Conservation (phyloP, 1,140 invertebrate genomes). For the Zaprionus camerounensis region DNA sequence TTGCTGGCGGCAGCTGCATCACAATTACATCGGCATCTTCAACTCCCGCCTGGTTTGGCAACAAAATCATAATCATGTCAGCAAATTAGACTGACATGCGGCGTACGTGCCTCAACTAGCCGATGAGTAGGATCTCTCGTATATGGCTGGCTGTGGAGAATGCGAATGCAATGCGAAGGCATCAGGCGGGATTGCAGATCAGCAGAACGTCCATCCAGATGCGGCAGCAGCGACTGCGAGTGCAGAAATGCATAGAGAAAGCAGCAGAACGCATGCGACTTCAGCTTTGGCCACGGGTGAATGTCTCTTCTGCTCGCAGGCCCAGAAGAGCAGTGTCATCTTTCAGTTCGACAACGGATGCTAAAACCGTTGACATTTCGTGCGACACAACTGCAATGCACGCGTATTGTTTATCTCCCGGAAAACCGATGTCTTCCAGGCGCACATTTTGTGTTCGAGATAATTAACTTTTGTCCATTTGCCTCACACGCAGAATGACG, state of each 20-base stretch:
- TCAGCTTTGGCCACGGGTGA: constrained; percentile 60
- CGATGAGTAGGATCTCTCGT: constrained; percentile 74
- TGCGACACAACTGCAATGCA: constrained; percentile 70
- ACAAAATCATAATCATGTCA: constrained; percentile 82
- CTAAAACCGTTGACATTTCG: constrained; percentile 74
- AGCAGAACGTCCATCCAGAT: constrained; percentile 24
- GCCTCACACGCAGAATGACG: constrained; percentile 59
- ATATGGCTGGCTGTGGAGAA: constrained; percentile 12
- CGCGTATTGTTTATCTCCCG: constrained; percentile 25
- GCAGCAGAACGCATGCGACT: constrained; percentile 41
- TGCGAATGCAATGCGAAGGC: constrained; percentile 8
- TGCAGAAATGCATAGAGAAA: constrained; percentile 45
- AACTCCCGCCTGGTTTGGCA: constrained; percentile 52
- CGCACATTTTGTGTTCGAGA: constrained; percentile 53
- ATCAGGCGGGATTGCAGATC: constrained; percentile 46
- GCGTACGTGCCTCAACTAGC: constrained; percentile 76
- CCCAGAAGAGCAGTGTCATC: constrained; percentile 69
- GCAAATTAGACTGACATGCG: constrained; percentile 80
- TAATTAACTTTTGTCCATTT: constrained; percentile 62
- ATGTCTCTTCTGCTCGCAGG: constrained; percentile 52
- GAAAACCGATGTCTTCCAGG: constrained; percentile 54
- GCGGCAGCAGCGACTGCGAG: constrained; percentile 14
- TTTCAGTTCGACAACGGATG: constrained; percentile 77
- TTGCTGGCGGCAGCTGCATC: constrained; percentile 40
- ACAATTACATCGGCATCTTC: constrained; percentile 53